Percentiles rank a stretch among this genome's conserved stretches.
Evolutionary conservation across 2,888 invertebrate genomes (phyloP).

Genomic region (Sipunculus nudus): DNA sequence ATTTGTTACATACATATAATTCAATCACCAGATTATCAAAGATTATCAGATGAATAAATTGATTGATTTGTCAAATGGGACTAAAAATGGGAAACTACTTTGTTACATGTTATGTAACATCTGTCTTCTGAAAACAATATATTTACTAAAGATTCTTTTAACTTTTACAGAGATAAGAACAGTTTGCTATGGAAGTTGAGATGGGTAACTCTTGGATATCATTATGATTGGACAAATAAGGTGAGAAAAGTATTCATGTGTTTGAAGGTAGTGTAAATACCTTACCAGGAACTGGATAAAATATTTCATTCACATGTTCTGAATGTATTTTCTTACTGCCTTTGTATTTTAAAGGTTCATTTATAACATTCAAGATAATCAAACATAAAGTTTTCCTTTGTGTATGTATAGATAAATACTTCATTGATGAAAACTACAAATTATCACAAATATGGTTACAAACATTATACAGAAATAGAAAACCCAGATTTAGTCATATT

Average conservation of each 20-base stretch:
- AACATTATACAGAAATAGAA: no score
- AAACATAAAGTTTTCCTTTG: no score
- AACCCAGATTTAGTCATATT: no score
- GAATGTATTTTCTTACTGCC: constrained; percentile 11
- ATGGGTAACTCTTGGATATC: constrained; percentile 97
- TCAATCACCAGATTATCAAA: no score
- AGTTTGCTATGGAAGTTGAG: constrained; percentile 70
- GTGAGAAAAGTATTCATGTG: constrained; percentile 67
- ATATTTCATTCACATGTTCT: not conserved
- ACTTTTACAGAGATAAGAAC: constrained; percentile 4
- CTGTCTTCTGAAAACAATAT: not conserved
- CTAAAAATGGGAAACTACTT: no score
- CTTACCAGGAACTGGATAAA: no score
- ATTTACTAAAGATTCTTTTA: not conserved
- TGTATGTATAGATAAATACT: no score
- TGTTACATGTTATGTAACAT: not conserved
- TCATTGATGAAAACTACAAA: no score
- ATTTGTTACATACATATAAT: no score
- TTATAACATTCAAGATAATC: constrained; percentile 76
- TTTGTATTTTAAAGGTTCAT: constrained; percentile 19
- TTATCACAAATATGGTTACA: no score
- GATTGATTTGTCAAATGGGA: no score
- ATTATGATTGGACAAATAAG: constrained; percentile 98
- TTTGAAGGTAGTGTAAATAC: not conserved
- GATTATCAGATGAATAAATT: no score